Percentiles rank a stretch among this genome's conserved stretches.
Conservation (phyloP, 2,888 invertebrate species). For the Diploptera punctata region DNA sequence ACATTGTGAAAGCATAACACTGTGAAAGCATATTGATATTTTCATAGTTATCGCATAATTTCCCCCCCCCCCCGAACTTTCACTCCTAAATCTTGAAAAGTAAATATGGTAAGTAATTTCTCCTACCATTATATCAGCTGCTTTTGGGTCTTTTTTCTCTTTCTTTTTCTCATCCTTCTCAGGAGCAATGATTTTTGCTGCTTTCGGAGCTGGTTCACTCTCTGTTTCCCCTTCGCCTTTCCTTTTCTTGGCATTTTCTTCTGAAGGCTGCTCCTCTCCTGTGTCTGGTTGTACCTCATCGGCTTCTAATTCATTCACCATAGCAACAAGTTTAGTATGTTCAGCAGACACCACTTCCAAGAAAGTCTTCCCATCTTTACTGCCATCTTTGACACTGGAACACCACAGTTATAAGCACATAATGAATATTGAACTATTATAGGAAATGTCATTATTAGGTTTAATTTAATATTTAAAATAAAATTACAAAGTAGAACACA, state of each 20-base stretch:
- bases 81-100: too few relatives aligned
- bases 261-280: conserved; percentile 39
- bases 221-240: conserved; percentile 54
- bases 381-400: conserved; percentile 57
- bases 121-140: conserved; percentile 74
- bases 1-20: too few relatives aligned
- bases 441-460: too few relatives aligned
- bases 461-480: too few relatives aligned
- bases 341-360: conserved; percentile 63
- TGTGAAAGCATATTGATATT: too few relatives aligned
- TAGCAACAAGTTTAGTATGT: conserved; percentile 63
- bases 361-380: conserved; percentile 55
- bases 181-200: conserved; percentile 55
- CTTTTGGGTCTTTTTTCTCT: conserved; percentile 60
- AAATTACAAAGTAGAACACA: too few relatives aligned
- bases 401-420: too few relatives aligned
- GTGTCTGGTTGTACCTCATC: conserved; percentile 44
- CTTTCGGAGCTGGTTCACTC: conserved; percentile 52
- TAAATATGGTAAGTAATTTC: background rate
- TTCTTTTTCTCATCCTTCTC: conserved; percentile 64
- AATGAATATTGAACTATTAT: too few relatives aligned
- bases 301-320: conserved; percentile 55
- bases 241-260: conserved; percentile 54
- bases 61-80: too few relatives aligned
- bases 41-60: too few relatives aligned